Evolutionary conservation across 2,113 vertebrate genomes (phyloP).

Genomic region (Lepus timidus): DNA sequence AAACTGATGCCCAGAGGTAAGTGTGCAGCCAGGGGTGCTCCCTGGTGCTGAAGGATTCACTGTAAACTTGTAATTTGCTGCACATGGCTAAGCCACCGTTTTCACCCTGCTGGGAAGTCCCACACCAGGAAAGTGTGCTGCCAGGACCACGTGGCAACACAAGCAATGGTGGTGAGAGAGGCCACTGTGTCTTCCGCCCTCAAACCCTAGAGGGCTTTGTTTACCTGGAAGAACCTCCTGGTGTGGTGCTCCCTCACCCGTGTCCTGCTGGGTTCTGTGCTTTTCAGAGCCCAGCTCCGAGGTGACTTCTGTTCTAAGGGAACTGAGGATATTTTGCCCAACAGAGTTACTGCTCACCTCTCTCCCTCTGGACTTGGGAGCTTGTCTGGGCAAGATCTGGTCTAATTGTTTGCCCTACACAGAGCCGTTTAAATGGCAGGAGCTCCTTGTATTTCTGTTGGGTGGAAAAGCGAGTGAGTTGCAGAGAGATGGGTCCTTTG

Average conservation of each 20-base stretch:
- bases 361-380: background rate
- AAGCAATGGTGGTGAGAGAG: background rate
- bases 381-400: background rate
- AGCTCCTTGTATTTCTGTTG: background rate
- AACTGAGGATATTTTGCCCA: background rate
- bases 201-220: background rate
- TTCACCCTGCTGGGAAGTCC: background rate
- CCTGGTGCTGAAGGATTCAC: constrained; percentile 46
- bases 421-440: background rate
- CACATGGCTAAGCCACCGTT: constrained; percentile 28
- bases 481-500: background rate
- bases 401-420: background rate
- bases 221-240: background rate
- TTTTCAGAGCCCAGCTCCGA: background rate
- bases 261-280: background rate
- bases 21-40: constrained; percentile 47
- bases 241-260: no score
- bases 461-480: background rate
- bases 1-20: constrained; percentile 16
- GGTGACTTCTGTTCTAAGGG: background rate
- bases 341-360: background rate
- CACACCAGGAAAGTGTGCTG: background rate
- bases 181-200: background rate
- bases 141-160: background rate
- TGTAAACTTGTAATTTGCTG: constrained; percentile 58